Percentiles rank a stretch among this genome's conserved stretches.
Conservation (phyloP, 2,113 vertebrate species). For the Etia nguti region DNA sequence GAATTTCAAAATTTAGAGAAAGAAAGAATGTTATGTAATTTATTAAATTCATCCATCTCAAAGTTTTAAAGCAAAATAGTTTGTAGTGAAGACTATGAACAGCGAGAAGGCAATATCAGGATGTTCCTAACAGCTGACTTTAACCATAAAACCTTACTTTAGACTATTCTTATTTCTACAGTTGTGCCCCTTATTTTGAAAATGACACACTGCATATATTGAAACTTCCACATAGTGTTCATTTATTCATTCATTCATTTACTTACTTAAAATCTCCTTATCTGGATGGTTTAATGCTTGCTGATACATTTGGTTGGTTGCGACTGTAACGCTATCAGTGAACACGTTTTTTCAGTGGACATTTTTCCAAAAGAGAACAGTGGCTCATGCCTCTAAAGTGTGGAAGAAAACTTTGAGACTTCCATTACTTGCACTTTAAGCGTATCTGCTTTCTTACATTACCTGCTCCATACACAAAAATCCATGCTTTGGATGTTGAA, state of each 20-base stretch:
- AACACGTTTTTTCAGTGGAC: not conserved
- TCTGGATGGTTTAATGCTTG: not conserved
- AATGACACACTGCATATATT: not conserved
- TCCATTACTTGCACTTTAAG: not conserved
- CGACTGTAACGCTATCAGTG: not conserved
- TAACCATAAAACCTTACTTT: not conserved
- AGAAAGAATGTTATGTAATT: not conserved
- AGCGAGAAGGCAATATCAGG: too few relatives aligned
- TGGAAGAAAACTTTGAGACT: not conserved
- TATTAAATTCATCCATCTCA: not conserved
- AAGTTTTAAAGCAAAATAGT: not conserved
- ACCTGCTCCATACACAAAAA: not conserved
- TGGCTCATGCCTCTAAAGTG: not conserved
- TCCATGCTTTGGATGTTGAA: not conserved
- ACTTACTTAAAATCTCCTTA: not conserved
- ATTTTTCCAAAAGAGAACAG: not conserved
- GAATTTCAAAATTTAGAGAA: not conserved
- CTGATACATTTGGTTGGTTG: not conserved
- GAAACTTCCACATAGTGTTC: not conserved
- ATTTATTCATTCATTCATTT: accelerated
- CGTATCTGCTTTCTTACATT: not conserved
- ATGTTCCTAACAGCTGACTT: not conserved
- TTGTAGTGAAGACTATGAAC: not conserved
- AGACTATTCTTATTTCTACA: not conserved
- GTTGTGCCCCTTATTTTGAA: not conserved